Evolutionary conservation across 2,797 vertebrate genomes (phyloP).

Genomic region (Pseudopleuronectes americanus): DNA sequence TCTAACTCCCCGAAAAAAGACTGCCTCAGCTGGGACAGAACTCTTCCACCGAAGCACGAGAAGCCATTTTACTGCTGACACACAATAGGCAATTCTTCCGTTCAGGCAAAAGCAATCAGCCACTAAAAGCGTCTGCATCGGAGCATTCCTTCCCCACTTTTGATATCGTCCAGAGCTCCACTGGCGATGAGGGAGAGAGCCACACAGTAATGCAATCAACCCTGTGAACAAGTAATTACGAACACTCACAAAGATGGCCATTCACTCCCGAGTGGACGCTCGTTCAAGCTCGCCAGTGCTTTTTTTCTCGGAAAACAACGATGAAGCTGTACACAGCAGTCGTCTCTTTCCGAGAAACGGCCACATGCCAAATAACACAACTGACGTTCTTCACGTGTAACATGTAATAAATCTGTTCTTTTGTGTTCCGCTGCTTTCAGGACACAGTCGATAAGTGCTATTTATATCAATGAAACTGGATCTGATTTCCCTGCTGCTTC

Average conservation of each 20-base stretch:
- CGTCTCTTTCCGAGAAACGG: neutral
- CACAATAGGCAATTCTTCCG: constrained; percentile 12
- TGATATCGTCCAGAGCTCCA: constrained; percentile 29
- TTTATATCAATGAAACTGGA: constrained; percentile 4
- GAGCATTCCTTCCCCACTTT: constrained; percentile 44
- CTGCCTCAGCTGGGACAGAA: neutral
- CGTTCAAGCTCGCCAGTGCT: neutral
- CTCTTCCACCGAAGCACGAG: neutral
- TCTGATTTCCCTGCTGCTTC: constrained; percentile 7
- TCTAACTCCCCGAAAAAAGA: neutral
- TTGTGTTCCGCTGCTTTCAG: neutral
- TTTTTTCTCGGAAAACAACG: constrained; percentile 31
- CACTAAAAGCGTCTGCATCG: constrained; percentile 18
- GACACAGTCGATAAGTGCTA: constrained; percentile 1
- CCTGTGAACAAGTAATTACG: constrained; percentile 48
- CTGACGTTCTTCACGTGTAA: neutral
- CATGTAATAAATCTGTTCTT: constrained; percentile 4
- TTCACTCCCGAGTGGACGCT: constrained; percentile 46
- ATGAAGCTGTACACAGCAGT: neutral
- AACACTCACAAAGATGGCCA: constrained; percentile 64
- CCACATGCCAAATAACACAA: neutral
- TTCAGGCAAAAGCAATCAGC: constrained; percentile 17
- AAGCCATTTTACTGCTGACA: constrained; percentile 1
- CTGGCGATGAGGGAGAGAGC: constrained; percentile 27
- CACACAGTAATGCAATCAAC: constrained; percentile 62